Conservation (phyloP, 1,140 invertebrate species). For the Melanaphis sacchari region DNA sequence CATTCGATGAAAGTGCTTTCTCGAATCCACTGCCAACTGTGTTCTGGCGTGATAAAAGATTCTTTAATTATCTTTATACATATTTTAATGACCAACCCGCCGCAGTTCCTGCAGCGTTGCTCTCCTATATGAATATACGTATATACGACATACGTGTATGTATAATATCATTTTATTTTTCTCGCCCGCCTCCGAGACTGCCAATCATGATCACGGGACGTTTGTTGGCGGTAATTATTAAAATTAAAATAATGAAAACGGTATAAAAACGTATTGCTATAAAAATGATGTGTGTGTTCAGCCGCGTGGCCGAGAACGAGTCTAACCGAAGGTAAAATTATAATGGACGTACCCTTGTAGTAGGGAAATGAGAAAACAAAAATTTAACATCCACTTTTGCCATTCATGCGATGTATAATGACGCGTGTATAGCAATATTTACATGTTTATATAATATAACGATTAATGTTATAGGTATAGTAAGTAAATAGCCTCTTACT, state of each 20-base stretch:
- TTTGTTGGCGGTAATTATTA: slow-evolving; percentile 31
- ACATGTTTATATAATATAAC: slow-evolving; percentile 4
- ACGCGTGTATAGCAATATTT: neutral
- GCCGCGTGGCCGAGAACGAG: neutral
- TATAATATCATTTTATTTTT: neutral
- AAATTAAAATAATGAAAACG: neutral
- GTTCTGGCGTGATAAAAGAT: slow-evolving; percentile 54
- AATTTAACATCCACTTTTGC: neutral
- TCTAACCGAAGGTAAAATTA: neutral
- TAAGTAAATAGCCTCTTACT: neutral
- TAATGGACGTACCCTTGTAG: neutral
- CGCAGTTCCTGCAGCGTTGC: neutral
- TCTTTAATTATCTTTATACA: slow-evolving; percentile 56
- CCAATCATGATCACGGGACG: slow-evolving; percentile 36
- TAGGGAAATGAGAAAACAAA: neutral
- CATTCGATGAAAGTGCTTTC: slow-evolving; percentile 48
- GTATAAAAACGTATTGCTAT: neutral
- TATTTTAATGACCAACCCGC: slow-evolving; percentile 45
- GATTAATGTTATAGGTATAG: neutral
- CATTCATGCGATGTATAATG: neutral
- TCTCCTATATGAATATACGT: neutral
- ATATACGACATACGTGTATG: neutral
- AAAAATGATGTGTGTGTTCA: neutral
- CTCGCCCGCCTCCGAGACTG: neutral
- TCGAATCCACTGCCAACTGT: slow-evolving; percentile 43